Conservation (phyloP, 23 tunicate genomes). For the Oikopleura dioica region DNA sequence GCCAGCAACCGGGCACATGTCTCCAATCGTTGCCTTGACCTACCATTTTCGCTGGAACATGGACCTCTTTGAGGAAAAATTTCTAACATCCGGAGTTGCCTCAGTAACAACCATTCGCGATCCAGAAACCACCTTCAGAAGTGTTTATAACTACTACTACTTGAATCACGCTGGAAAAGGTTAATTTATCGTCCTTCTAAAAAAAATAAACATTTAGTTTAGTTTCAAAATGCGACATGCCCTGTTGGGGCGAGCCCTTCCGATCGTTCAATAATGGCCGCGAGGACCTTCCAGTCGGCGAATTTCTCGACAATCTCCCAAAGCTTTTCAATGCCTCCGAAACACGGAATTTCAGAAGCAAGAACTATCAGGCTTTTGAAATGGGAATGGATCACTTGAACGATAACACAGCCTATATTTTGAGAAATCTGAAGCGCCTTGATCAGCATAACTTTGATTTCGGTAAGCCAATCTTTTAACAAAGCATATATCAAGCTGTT, state of each 20-base stretch:
- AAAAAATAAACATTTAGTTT: background rate
- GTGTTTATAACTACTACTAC: conserved; percentile 1
- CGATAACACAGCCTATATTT: background rate
- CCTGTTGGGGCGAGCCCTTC: conserved; percentile 6
- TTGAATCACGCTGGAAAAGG: background rate
- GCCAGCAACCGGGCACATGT: background rate
- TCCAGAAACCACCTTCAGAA: background rate
- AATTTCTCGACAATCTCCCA: conserved; percentile 10
- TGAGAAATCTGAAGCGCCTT: background rate
- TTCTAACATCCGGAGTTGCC: background rate
- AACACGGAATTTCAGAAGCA: background rate
- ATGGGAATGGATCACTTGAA: conserved; percentile 7
- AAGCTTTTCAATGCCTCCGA: background rate
- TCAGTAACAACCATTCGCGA: background rate
- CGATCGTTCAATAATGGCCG: background rate
- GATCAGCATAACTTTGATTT: conserved; percentile 8
- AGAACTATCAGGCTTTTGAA: conserved; percentile 9
- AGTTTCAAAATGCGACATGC: background rate
- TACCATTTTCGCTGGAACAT: conserved; percentile 7
- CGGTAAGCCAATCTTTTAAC: too few relatives aligned
- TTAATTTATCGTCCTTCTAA: background rate
- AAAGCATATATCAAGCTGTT: too few relatives aligned
- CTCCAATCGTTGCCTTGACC: background rate
- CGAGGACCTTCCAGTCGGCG: background rate
- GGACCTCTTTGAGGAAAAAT: background rate